Base-by-base conservation (phyloP, 2,888 invertebrate genomes). In the Pasiphila rectangulata region DNA sequence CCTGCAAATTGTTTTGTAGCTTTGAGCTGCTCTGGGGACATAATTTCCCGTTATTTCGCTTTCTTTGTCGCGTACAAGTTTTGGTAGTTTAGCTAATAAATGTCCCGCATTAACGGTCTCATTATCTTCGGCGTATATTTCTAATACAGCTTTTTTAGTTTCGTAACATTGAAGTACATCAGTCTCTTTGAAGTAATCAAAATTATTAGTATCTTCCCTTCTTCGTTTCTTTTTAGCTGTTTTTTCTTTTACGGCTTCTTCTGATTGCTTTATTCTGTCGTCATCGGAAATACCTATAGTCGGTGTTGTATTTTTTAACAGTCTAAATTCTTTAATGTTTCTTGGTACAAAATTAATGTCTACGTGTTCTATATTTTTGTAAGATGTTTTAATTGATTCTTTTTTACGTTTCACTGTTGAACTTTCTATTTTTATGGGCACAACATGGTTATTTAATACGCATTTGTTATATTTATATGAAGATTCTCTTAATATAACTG, bases 141-240 rank as follows among this genome's bases (percentile, higher is more conserved):
- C 75, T 20, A 87, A 62, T 24, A 86, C 86, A 0, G 85, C 86
- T 47, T 75, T 85, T 30, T 87, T 87, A 0, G 75, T 74, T 57
- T 78, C 83, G 16, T 80, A 72, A 6, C 75, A 73, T 46, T 87
- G 85, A 36, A 86, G 57, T 12, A 84, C 61, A 43, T 85, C 75
- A 1, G 72, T 54, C 0, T 65, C 56, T 10, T 52, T 54, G 1
- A 46, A 15, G 21, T 34, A 7, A 3, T 39, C 44, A n/a, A 34
- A 51, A 27, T 46, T 49, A 3, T 35, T 41, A 25, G 6, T 40
- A 17, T 37, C 41, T 12, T 42, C 45, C 25, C 41, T 34, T 36
- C 4, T 51, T 27, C 34, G 6, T 49, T 38, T 44, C 15, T 39
- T 37, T 24, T 13, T 10, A 17, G 24, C 29, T 27, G 2, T 35